A percentile compares a stretch with the other conserved stretches of the same genome.
Conservation (phyloP, 1,140 invertebrate genomes). For the Philotrypesis tridentata region DNA sequence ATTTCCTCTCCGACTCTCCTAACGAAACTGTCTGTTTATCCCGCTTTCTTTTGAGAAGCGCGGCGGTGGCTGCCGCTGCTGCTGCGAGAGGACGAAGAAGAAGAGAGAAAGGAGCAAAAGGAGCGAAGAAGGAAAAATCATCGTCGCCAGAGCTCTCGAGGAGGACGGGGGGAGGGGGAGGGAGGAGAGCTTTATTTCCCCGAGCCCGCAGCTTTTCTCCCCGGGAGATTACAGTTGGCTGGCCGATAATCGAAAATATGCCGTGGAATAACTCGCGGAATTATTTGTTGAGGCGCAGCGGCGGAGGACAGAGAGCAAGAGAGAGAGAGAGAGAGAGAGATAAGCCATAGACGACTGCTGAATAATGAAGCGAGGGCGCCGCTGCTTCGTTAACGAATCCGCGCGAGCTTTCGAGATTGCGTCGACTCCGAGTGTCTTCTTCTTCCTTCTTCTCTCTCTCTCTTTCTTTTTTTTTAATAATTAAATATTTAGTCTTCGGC, state of each 20-base stretch:
- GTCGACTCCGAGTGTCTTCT: not conserved
- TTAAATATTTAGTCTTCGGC: constrained; percentile 46
- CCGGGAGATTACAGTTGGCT: constrained; percentile 70
- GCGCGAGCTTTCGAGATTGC: constrained; percentile 4
- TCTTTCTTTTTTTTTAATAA: constrained; percentile 45
- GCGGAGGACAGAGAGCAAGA: constrained; percentile 26
- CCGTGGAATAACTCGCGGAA: constrained; percentile 67
- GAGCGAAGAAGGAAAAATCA: constrained; percentile 41
- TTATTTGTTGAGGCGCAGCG: constrained; percentile 60
- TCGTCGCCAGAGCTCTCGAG: not conserved
- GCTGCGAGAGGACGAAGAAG: not conserved
- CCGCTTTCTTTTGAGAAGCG: constrained; percentile 72
- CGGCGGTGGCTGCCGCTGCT: too few species aligned
- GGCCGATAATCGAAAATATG: constrained; percentile 73
- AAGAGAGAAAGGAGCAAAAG: too few species aligned
- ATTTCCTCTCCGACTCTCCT: constrained; percentile 65
- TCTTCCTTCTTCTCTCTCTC: too few species aligned
- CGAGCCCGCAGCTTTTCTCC: constrained; percentile 66
- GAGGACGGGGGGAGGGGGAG: not conserved
- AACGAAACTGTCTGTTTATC: constrained; percentile 73
- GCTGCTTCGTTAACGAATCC: constrained; percentile 38
- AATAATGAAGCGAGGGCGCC: constrained; percentile 41
- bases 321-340: constrained; percentile 41
- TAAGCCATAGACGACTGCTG: constrained; percentile 49
- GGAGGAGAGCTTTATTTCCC: constrained; percentile 35